Conservation (phyloP, 2,797 vertebrate genomes). For the Triplophysa bombifrons region DNA sequence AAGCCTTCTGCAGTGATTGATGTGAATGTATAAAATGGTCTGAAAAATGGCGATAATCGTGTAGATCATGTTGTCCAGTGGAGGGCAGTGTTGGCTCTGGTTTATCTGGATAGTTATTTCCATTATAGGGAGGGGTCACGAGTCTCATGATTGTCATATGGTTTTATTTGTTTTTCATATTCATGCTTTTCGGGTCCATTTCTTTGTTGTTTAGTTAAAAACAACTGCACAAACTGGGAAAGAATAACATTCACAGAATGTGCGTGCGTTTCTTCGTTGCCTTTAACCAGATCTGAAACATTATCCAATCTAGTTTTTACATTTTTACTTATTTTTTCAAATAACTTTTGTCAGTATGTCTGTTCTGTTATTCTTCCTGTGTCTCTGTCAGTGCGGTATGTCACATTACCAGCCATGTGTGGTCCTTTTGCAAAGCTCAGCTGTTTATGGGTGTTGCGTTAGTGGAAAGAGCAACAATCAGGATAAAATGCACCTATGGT, state of each 20-base stretch:
- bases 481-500: slow-evolving; percentile 30
- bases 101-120: neutral
- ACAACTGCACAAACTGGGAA: neutral
- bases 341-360: neutral
- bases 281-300: neutral
- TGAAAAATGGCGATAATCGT: too few relatives aligned
- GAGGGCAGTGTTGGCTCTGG: slow-evolving; percentile 45
- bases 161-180: neutral
- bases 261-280: neutral
- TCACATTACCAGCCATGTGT: slow-evolving; percentile 8
- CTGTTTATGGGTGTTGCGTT: slow-evolving; percentile 31
- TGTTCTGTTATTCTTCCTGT: neutral
- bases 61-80: slow-evolving; percentile 29
- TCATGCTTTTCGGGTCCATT: neutral
- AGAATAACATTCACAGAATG: neutral
- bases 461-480: slow-evolving; percentile 17
- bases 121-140: neutral
- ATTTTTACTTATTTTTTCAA: neutral
- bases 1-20: too few relatives aligned
- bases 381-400: neutral
- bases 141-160: neutral
- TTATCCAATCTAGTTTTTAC: neutral
- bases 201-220: neutral
- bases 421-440: neutral
- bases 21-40: too few relatives aligned